Evolutionary conservation across 2,888 invertebrate species (phyloP).

Genomic region (Sarcophaga carnaria): DNA sequence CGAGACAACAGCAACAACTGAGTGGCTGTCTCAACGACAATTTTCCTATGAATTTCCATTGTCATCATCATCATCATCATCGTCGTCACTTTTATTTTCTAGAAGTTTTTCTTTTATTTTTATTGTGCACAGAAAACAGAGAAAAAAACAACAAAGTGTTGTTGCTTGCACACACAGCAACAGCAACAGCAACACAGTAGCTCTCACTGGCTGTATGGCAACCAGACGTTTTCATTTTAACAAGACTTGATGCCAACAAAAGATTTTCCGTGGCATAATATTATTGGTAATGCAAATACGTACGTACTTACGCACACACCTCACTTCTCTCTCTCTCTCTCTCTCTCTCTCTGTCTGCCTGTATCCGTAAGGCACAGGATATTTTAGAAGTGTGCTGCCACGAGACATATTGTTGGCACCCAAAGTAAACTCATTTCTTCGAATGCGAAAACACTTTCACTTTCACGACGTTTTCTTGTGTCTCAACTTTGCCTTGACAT

Average conservation of each 20-base stretch:
- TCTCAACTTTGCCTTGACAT: constrained; percentile 61
- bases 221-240: constrained; percentile 48
- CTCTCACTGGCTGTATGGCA: not conserved
- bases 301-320: not conserved
- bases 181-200: constrained; percentile 40
- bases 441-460: constrained; percentile 65
- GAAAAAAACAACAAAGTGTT: too few relatives aligned
- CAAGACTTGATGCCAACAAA: constrained; percentile 36
- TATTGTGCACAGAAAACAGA: constrained; percentile 42
- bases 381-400: not conserved
- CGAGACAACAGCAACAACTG: not conserved
- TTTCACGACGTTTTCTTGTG: not conserved
- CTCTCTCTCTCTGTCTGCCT: not conserved
- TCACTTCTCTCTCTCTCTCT: not conserved
- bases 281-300: not conserved
- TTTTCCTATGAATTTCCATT: constrained; percentile 42
- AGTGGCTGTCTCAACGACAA: constrained; percentile 44
- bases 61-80: constrained; percentile 1
- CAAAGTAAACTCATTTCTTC: not conserved
- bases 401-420: not conserved
- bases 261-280: constrained; percentile 34
- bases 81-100: constrained; percentile 17
- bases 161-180: not conserved
- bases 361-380: not conserved
- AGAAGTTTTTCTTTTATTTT: not conserved